phyloP scores from a whole-genome alignment of 2,113 vertebrate species.

The Scomber scombrus region DNA sequence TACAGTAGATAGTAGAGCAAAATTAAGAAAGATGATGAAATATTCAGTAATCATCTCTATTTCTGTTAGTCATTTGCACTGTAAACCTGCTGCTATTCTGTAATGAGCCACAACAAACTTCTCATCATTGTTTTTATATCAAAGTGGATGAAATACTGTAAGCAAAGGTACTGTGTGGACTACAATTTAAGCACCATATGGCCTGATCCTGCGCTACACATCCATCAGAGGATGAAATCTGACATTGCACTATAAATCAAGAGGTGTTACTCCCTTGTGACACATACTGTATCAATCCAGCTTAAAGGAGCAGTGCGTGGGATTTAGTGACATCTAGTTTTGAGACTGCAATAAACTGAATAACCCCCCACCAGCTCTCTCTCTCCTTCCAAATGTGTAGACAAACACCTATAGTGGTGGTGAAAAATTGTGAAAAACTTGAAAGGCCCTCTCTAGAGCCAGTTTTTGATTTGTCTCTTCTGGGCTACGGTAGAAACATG shows the following conservation, averaged over 20 bases:
- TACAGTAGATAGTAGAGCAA: neutral
- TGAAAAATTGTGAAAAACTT: too few relatives aligned
- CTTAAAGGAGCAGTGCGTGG: too few relatives aligned
- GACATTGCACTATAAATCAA: neutral
- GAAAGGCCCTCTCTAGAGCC: too few relatives aligned
- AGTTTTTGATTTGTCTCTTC: too few relatives aligned
- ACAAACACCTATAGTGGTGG: too few relatives aligned
- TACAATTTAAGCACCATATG: neutral
- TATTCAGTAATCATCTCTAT: neutral
- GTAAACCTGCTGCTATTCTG: neutral
- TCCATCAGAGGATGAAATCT: neutral
- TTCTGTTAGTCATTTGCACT: neutral
- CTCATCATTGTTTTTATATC: conserved; percentile 11
- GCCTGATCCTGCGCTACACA: neutral
- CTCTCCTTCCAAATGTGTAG: too few relatives aligned
- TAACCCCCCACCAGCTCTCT: too few relatives aligned
- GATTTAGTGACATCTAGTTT: too few relatives aligned
- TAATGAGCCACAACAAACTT: conserved; percentile 10
- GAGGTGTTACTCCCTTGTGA: neutral
- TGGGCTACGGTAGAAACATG: too few relatives aligned
- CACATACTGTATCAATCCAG: neutral
- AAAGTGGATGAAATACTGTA: neutral
- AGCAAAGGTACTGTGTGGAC: neutral
- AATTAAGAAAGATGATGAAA: neutral
- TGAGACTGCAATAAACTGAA: too few relatives aligned